Conservation (phyloP, 2,888 invertebrate genomes). For the Parascotia fuliginaria region DNA sequence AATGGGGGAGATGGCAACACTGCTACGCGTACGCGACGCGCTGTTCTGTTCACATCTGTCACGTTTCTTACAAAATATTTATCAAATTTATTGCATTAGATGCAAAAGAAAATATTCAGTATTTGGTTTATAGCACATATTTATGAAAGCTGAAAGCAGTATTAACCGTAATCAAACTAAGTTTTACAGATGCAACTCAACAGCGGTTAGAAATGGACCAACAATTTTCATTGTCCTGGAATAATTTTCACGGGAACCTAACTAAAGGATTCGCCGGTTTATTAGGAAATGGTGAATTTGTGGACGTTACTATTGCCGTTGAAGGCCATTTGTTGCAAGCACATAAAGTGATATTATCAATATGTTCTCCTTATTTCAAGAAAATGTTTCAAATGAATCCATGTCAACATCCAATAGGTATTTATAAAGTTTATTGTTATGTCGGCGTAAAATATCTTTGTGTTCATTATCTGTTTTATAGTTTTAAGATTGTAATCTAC, state of each 20-base stretch:
- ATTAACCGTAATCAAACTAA: conserved; percentile 4
- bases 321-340: conserved; percentile 89
- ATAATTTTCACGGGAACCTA: conserved; percentile 90
- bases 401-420: conserved; percentile 88
- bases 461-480: background rate
- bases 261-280: conserved; percentile 88
- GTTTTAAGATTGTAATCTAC: background rate
- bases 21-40: conserved; percentile 52
- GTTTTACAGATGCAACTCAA: conserved; percentile 56
- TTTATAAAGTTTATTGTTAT: conserved; percentile 32
- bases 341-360: conserved; percentile 89
- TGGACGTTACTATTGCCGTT: conserved; percentile 87
- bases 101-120: conserved; percentile 44
- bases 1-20: conserved; percentile 6
- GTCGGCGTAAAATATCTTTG: conserved; percentile 12
- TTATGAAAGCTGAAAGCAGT: background rate
- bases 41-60: conserved; percentile 55
- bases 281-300: conserved; percentile 85
- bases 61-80: conserved; percentile 55
- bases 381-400: conserved; percentile 88
- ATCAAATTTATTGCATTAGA: conserved; percentile 40
- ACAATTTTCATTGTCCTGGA: conserved; percentile 90
- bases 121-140: conserved; percentile 2
- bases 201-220: conserved; percentile 85
- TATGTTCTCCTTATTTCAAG: conserved; percentile 90